phyloP scores from a whole-genome alignment of 2,797 vertebrate genomes.

The Serranus cabrilla region DNA sequence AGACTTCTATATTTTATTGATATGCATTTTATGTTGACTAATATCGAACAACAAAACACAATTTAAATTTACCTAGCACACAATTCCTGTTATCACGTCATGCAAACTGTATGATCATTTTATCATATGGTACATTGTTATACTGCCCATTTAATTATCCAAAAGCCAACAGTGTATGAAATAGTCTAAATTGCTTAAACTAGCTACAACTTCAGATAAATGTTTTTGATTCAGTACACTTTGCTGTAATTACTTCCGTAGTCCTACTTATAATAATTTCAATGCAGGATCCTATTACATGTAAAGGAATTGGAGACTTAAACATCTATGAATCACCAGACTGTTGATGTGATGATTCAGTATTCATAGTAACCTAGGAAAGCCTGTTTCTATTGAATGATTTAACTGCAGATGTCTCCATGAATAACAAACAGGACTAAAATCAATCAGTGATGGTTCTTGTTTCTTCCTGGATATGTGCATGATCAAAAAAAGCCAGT shows the following conservation, averaged over 20 bases:
- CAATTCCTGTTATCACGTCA: background rate
- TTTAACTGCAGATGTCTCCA: background rate
- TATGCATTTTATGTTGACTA: conserved; percentile 21
- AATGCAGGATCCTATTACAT: too few species aligned
- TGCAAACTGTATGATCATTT: too few species aligned
- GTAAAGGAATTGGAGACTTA: too few species aligned
- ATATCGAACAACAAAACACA: conserved; percentile 8
- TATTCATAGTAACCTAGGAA: background rate
- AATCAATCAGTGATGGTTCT: background rate
- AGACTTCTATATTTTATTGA: conserved; percentile 5
- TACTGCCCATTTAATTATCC: too few species aligned
- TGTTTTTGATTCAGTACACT: too few species aligned
- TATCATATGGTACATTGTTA: too few species aligned
- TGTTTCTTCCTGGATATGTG: background rate
- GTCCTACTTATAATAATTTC: too few species aligned
- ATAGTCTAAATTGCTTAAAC: too few species aligned
- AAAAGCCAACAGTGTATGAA: too few species aligned
- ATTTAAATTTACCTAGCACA: background rate
- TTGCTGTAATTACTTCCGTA: too few species aligned
- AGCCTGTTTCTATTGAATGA: background rate
- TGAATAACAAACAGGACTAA: background rate
- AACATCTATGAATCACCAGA: background rate
- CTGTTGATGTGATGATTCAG: background rate
- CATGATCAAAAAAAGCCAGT: background rate
- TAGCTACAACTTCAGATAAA: too few species aligned